Percentiles rank a stretch among this genome's conserved stretches.
phyloP scores from a whole-genome alignment of 2,888 invertebrate genomes.

The Serripes groenlandicus region DNA sequence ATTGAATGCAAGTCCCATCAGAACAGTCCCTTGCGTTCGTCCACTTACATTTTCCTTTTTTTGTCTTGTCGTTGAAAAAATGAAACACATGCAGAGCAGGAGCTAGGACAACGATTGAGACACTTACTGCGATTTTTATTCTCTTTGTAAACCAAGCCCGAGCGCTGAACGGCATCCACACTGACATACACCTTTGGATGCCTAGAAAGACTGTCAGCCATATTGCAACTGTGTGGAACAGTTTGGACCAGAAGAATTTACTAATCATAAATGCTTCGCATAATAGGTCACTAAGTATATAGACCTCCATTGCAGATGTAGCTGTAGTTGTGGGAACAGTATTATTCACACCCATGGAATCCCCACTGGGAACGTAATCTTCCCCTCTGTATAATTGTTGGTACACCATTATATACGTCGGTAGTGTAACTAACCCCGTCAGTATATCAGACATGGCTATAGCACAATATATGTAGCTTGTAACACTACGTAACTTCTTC shows the following conservation, averaged over 20 bases:
- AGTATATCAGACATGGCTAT: too few species aligned
- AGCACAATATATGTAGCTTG: too few species aligned
- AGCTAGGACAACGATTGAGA: slow-evolving; percentile 11
- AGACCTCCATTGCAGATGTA: background rate
- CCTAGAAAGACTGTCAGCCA: slow-evolving; percentile 68
- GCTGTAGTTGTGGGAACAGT: background rate
- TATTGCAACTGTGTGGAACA: slow-evolving; percentile 64
- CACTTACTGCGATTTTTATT: slow-evolving; percentile 1
- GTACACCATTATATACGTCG: slow-evolving; percentile 36
- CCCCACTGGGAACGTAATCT: background rate
- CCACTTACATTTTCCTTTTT: slow-evolving; percentile 32
- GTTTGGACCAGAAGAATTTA: slow-evolving; percentile 53
- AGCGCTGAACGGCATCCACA: slow-evolving; percentile 30
- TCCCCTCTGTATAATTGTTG: background rate
- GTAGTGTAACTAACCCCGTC: too few species aligned
- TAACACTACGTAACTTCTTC: too few species aligned
- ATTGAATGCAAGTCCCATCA: background rate
- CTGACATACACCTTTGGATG: slow-evolving; percentile 51
- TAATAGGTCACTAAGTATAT: background rate
- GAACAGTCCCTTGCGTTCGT: background rate
- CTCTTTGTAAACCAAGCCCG: slow-evolving; percentile 6
- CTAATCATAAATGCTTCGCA: slow-evolving; percentile 48
- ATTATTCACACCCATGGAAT: background rate
- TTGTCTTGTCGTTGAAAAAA: slow-evolving; percentile 17
- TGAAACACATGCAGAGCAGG: slow-evolving; percentile 35